Base-by-base conservation (phyloP, 1,140 invertebrate species). In the Homalodisca vitripennis region DNA sequence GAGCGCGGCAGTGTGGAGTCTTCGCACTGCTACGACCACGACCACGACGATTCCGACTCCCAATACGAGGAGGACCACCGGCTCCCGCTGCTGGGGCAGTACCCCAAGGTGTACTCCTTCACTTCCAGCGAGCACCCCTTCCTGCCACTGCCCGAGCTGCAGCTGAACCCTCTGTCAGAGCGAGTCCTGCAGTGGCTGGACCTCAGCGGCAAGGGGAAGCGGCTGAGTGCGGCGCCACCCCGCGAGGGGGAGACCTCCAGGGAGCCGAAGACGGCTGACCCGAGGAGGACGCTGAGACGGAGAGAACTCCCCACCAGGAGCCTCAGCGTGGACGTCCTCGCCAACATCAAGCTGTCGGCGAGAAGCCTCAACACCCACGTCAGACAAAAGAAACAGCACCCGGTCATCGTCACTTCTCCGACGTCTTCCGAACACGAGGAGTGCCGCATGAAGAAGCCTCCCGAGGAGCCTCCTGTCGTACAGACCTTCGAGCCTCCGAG, bases 181-280 rank as follows among this genome's bases (percentile, higher is more conserved):
- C 76, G 85, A 66, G 85, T 87, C 0, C 75, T 86, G 13, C 81
- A 84, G 71, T 87, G 86, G 86, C 72, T 87, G 27, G 84, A 86
- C 75, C 74, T 86, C 34, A 83, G 84, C 0, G 83, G 79, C 0
- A 77, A 71, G 29, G 51, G 34, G 34, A 6, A 41, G 17, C 34
- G 34, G 34, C 34, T 41, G 34, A 41, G 34, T 17, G 17, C 55
- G 1, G 55, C 22, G 3, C 6, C 14, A 17, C 24, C 24, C 3
- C 1, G 22, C 1, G 10, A 41, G 32, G 6, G n/a, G 1, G 63
- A 66, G 31, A 46, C 10, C 17, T 24, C 26, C 6, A 32, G 32
- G n/a, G 63, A 66, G 24, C 27, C 46, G 41, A 46, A 27, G 34
- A 29, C 26, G 24, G 3, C 6, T 2, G 48, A 57, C 17, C 14